Conservation (phyloP, 2,113 vertebrate species). For the Enhydra lutris region DNA sequence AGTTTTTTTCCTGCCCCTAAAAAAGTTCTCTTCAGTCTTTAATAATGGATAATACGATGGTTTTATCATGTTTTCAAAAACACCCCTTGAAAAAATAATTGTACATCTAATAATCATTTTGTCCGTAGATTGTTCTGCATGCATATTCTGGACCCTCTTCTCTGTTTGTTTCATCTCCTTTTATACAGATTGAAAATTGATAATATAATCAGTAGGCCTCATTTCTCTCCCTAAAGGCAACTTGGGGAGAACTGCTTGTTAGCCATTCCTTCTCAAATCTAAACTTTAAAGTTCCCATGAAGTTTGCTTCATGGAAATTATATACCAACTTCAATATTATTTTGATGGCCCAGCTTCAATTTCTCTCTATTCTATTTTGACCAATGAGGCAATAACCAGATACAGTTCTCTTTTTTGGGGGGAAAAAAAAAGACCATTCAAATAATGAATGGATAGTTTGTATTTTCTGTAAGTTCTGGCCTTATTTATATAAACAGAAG, state of each 20-base stretch:
- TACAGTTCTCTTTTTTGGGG: not conserved
- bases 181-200: not conserved
- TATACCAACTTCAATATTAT: not conserved
- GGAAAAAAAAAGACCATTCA: not conserved
- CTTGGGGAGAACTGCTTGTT: not conserved
- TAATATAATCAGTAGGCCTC: not conserved
- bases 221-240: not conserved
- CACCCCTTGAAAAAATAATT: not conserved
- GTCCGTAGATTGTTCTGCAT: not conserved
- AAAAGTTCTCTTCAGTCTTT: not conserved
- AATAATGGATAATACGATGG: not conserved
- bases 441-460: not conserved
- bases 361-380: not conserved
- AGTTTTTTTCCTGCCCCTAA: not conserved
- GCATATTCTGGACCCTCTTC: not conserved
- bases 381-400: not conserved
- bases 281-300: not conserved
- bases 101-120: not conserved
- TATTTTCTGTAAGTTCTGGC: not conserved
- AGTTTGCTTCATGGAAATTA: not conserved
- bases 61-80: constrained; percentile 25
- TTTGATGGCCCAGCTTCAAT: not conserved
- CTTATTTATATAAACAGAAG: not conserved
- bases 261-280: not conserved
- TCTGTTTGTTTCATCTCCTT: not conserved